These are phyloP conservation scores for Venturia canescens DNA, from an alignment of 1,140 invertebrate species.

Conservation along the genomic window DNA sequence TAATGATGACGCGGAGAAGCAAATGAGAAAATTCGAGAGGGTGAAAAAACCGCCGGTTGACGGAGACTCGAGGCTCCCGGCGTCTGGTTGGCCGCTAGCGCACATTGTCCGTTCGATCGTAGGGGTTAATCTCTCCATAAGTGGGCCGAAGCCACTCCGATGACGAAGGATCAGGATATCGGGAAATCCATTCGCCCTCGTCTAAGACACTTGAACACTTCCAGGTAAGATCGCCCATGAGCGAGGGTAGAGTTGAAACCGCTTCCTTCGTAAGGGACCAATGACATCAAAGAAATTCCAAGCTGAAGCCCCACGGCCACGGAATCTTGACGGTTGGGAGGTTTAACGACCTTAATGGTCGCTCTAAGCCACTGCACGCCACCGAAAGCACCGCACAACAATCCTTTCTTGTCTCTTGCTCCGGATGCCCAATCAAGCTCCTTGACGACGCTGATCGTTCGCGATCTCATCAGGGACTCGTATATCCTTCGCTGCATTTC, in stretches of 20 bases:
- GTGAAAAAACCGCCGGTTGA: not conserved
- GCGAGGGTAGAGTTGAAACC: not conserved
- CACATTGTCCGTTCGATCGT: not conserved
- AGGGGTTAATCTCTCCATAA: not conserved
- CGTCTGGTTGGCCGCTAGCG: not conserved
- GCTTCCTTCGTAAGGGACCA: not conserved
- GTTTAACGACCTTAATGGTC: too few species aligned
- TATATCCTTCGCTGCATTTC: not conserved
- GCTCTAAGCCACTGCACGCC: too few species aligned
- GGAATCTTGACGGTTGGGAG: too few species aligned
- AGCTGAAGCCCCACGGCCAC: too few species aligned
- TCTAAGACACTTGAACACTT: not conserved
- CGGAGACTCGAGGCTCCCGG: not conserved
- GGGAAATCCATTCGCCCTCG: too few species aligned
- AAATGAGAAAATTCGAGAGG: not conserved
- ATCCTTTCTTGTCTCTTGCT: too few species aligned
- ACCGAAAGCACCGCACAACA: too few species aligned
- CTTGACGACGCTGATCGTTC: not conserved
- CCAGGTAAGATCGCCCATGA: not conserved
- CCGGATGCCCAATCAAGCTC: too few species aligned
- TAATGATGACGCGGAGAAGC: not conserved
- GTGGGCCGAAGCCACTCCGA: not conserved
- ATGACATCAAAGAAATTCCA: constrained; percentile 1
- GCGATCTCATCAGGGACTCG: constrained; percentile 18
- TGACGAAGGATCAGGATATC: too few species aligned